phyloP scores from a whole-genome alignment of 2,888 invertebrate species.

The Erpobdella octoculata region DNA sequence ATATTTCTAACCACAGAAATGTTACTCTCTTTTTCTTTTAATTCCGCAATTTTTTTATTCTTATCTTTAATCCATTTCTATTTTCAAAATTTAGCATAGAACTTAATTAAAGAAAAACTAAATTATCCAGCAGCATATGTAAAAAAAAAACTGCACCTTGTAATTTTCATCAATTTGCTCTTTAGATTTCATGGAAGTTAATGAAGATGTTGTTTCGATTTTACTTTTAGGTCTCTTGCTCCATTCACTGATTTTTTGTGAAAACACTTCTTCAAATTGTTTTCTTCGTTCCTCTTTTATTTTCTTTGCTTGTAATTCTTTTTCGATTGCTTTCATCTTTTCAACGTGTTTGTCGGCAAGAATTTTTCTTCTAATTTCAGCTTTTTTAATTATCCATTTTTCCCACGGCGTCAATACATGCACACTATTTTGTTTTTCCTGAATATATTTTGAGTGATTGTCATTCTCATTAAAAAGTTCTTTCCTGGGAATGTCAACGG shows the following conservation, averaged over 20 bases:
- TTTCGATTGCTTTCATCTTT: background rate
- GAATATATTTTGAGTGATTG: too few species aligned
- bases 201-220: background rate
- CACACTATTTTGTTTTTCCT: too few species aligned
- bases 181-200: background rate
- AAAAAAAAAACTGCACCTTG: background rate
- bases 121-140: background rate
- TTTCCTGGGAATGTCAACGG: too few species aligned
- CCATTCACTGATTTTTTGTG: background rate
- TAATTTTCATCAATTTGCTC: conserved; percentile 3
- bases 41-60: background rate
- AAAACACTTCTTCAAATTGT: background rate
- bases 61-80: background rate
- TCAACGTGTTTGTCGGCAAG: background rate
- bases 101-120: background rate
- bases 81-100: background rate
- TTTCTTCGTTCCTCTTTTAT: background rate
- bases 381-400: background rate
- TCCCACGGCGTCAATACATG: background rate
- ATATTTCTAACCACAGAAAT: background rate
- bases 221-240: too few species aligned
- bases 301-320: background rate
- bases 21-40: background rate
- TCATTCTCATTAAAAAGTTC: too few species aligned
- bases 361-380: background rate